A percentile compares a stretch with the other conserved stretches of the same genome.
Evolutionary conservation across 2,888 invertebrate genomes (phyloP).

Genomic region (Amiota communis): DNA sequence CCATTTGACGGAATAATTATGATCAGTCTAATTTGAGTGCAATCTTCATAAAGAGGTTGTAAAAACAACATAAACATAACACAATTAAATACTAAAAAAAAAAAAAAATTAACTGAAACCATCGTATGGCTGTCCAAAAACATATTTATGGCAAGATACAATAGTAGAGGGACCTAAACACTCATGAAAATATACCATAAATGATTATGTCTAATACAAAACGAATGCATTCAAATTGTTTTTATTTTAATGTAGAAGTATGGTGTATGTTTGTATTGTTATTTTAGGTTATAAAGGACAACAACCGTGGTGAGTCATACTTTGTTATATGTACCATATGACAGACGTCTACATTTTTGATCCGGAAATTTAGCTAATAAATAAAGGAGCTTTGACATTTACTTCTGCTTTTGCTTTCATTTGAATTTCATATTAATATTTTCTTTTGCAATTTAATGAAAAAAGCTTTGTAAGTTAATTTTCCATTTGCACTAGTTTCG

Average conservation of each 20-base stretch:
- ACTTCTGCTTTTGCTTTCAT: slow-evolving; percentile 27
- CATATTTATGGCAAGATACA: neutral
- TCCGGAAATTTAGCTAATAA: slow-evolving; percentile 58
- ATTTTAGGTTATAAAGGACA: slow-evolving; percentile 36
- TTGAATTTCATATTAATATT: neutral
- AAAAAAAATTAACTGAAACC: neutral
- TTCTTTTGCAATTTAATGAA: neutral
- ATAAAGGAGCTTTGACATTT: slow-evolving; percentile 65
- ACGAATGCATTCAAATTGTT: slow-evolving; percentile 35
- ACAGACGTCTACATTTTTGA: neutral
- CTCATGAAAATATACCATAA: slow-evolving; percentile 13
- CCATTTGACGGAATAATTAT: too few relatives aligned
- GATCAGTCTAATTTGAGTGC: too few relatives aligned
- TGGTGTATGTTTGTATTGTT: slow-evolving; percentile 36
- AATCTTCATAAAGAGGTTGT: too few relatives aligned
- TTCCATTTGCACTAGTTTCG: neutral
- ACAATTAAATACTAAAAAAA: neutral
- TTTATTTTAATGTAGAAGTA: slow-evolving; percentile 16
- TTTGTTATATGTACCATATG: neutral
- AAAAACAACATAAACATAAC: too few relatives aligned
- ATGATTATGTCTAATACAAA: slow-evolving; percentile 1
- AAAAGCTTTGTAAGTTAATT: neutral
- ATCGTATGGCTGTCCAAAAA: neutral
- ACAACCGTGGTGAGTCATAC: slow-evolving; percentile 4
- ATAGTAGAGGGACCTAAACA: too few relatives aligned